Conservation (phyloP, 1,140 invertebrate species). For the Pomacea maculata region DNA sequence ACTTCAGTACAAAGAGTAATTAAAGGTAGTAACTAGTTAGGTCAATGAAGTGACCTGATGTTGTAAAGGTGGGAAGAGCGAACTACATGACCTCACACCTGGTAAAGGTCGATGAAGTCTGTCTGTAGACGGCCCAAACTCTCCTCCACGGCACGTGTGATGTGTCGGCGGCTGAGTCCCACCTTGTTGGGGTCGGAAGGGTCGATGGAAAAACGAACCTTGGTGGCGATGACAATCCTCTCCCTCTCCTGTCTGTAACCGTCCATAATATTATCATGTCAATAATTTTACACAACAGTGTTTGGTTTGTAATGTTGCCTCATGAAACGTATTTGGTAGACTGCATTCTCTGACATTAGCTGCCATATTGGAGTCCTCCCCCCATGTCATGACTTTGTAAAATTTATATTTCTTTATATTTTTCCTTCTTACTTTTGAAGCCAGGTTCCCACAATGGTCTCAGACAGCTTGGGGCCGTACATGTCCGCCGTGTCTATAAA, state of each 20-base stretch:
- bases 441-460: constrained; percentile 59
- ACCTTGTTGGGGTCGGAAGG: background rate
- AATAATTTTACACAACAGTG: background rate
- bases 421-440: constrained; percentile 41
- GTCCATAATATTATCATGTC: background rate
- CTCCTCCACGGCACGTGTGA: background rate
- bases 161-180: background rate
- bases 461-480: constrained; percentile 48
- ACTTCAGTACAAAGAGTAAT: too few species aligned
- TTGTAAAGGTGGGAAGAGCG: too few species aligned
- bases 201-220: background rate
- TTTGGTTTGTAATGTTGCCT: background rate
- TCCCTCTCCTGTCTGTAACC: constrained; percentile 4
- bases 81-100: background rate
- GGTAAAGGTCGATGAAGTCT: constrained; percentile 1
- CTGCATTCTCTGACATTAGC: background rate
- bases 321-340: too few species aligned
- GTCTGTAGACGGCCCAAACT: background rate
- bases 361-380: background rate
- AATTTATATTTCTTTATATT: background rate
- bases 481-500: constrained; percentile 60
- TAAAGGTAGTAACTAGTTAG: too few species aligned
- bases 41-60: too few species aligned
- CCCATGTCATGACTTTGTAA: background rate
- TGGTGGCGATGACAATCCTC: constrained; percentile 16